Conservation (phyloP, 2,113 vertebrate genomes). For the Prunella fulvescens region DNA sequence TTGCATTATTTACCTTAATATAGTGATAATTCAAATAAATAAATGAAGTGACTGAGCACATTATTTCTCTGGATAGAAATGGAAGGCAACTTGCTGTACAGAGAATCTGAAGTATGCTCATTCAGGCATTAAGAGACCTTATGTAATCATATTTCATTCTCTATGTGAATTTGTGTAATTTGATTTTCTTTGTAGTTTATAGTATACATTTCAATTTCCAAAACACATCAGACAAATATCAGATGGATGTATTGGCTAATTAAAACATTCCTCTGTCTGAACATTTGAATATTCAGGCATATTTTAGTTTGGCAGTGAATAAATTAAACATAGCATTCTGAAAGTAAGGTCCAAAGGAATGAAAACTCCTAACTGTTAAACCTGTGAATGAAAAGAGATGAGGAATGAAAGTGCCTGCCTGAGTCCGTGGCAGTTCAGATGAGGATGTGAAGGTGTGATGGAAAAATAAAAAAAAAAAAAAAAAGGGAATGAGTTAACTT, state of each 20-base stretch:
- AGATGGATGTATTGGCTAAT: conserved; percentile 4
- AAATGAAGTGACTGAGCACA: neutral
- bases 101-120: conserved; percentile 7
- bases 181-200: conserved; percentile 43
- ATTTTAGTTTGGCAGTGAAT: neutral
- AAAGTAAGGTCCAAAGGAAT: neutral
- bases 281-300: neutral
- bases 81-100: conserved; percentile 21
- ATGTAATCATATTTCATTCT: conserved; percentile 49
- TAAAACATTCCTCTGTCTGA: conserved; percentile 29
- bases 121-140: conserved; percentile 44
- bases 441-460: neutral
- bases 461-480: neutral
- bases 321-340: neutral
- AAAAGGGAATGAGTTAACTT: neutral
- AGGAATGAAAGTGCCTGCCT: neutral
- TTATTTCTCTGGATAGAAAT: conserved; percentile 14
- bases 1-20: conserved; percentile 12
- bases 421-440: neutral
- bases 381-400: neutral
- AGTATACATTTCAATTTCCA: conserved; percentile 5
- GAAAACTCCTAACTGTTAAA: neutral
- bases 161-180: conserved; percentile 29
- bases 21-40: conserved; percentile 19
- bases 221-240: conserved; percentile 19